Conservation (phyloP, 2,888 invertebrate species). For the Eulithis testata region DNA sequence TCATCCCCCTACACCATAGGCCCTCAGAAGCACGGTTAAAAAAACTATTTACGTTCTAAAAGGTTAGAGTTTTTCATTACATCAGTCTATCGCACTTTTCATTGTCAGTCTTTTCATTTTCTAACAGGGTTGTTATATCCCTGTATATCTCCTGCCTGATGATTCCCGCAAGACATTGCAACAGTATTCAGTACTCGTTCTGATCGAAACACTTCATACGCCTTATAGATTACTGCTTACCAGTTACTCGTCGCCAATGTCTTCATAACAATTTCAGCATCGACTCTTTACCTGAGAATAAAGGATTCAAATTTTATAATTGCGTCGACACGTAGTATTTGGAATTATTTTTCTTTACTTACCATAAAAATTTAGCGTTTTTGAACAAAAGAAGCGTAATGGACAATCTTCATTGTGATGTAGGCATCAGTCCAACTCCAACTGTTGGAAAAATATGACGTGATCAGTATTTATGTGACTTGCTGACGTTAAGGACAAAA, state of each 20-base stretch:
- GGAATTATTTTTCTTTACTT: neutral
- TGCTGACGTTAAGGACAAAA: too few relatives aligned
- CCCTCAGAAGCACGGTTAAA: neutral
- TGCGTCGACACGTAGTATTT: too few relatives aligned
- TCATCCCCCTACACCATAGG: neutral
- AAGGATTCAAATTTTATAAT: too few relatives aligned
- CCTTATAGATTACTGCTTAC: too few relatives aligned
- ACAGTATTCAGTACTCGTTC: too few relatives aligned
- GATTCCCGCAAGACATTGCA: neutral
- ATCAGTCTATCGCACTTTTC: conserved; percentile 3
- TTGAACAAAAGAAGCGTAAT: neutral
- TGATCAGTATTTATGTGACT: neutral
- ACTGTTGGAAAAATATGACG: neutral
- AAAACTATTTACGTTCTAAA: neutral
- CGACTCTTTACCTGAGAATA: too few relatives aligned
- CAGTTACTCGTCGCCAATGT: too few relatives aligned
- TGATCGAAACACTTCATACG: too few relatives aligned
- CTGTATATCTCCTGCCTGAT: neutral
- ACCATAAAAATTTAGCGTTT: neutral
- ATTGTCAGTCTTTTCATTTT: neutral
- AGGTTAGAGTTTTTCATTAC: neutral
- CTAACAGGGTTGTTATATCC: neutral
- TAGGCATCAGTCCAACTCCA: neutral
- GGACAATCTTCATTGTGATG: conserved; percentile 1
- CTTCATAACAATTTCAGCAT: too few relatives aligned